phyloP scores from a whole-genome alignment of 2,888 invertebrate species.

The Xiphydria camelus region DNA sequence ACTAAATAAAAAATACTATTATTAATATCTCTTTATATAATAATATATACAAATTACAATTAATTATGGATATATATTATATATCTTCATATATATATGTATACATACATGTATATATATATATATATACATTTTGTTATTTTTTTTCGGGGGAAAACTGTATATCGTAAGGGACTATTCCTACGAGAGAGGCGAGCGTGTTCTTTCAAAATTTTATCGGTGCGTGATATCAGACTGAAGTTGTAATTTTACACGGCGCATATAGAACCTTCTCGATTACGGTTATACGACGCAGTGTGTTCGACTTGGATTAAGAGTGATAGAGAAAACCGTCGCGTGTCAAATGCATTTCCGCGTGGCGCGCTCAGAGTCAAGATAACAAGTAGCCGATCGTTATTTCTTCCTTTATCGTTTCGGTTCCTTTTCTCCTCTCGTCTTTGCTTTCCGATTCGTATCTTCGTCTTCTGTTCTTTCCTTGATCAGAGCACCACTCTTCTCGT shows the following conservation, averaged over 20 bases:
- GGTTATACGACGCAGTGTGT: constrained; percentile 10
- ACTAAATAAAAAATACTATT: constrained; percentile 47
- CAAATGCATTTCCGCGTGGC: constrained; percentile 4
- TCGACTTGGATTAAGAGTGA: too few relatives aligned
- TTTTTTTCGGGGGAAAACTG: constrained; percentile 37
- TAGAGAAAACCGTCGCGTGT: constrained; percentile 8
- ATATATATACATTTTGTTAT: constrained; percentile 47
- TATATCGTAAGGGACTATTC: constrained; percentile 30
- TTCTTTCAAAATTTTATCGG: constrained; percentile 38
- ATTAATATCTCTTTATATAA: constrained; percentile 54
- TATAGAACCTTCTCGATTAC: constrained; percentile 21
- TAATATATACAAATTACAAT: constrained; percentile 48
- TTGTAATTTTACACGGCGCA: constrained; percentile 39
- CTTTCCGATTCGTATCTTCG: neutral
- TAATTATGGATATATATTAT: constrained; percentile 47
- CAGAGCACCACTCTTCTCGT: constrained; percentile 9
- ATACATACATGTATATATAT: constrained; percentile 33
- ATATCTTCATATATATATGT: constrained; percentile 44
- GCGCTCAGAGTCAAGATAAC: too few relatives aligned
- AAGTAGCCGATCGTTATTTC: too few relatives aligned
- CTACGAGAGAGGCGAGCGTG: constrained; percentile 31
- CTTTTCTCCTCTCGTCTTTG: constrained; percentile 10
- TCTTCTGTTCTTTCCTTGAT: constrained; percentile 8
- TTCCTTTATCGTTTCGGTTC: neutral
- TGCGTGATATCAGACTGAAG: constrained; percentile 40